Percentiles rank a stretch among this genome's conserved stretches.
Evolutionary conservation across 2,113 vertebrate genomes (phyloP).

Genomic region (Saguinus midas): DNA sequence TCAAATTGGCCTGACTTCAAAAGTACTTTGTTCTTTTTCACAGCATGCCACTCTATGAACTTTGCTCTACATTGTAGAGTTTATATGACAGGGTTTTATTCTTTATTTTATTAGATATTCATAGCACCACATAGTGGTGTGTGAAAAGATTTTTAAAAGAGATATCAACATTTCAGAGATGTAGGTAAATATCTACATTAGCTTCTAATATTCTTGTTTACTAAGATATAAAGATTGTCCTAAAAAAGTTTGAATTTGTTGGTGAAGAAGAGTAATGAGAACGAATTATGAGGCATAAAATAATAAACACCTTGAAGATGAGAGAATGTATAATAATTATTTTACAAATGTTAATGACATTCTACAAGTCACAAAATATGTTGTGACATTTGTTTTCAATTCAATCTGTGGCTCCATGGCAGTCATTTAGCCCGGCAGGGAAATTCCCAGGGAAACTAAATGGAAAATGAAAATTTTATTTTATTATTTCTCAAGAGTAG

Average conservation of each 20-base stretch:
- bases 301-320: background rate
- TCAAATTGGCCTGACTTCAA: background rate
- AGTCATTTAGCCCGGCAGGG: background rate
- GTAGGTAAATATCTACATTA: background rate
- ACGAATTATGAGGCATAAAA: background rate
- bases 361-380: background rate
- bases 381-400: constrained; percentile 16
- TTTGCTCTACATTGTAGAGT: background rate
- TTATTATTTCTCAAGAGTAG: constrained; percentile 59
- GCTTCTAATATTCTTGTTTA: background rate
- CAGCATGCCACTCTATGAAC: background rate
- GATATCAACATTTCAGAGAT: background rate
- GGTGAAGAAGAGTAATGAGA: background rate
- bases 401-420: background rate
- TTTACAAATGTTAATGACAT: background rate
- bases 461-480: constrained; percentile 60
- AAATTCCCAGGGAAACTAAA: constrained; percentile 41
- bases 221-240: background rate
- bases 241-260: background rate
- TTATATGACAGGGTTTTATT: background rate
- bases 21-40: background rate
- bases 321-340: background rate
- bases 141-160: background rate
- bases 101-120: background rate
- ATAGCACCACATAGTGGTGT: background rate